These are phyloP conservation scores for Halcyon leucocephala DNA, from an alignment of 2,797 vertebrate genomes.

Conservation along the genomic window DNA sequence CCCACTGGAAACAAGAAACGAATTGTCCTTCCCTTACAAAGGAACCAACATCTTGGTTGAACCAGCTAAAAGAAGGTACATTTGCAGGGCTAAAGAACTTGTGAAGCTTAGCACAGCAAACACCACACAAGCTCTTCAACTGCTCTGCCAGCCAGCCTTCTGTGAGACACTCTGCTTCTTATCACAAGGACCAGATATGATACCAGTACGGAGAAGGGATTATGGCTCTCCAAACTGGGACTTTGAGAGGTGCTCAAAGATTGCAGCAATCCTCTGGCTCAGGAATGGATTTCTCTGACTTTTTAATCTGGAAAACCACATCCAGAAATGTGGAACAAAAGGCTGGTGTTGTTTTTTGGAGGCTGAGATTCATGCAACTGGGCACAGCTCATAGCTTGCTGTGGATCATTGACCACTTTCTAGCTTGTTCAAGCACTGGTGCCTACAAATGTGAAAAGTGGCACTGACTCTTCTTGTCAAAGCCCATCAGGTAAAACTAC, in stretches of 20 bases:
- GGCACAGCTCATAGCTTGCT: neutral
- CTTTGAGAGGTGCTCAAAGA: neutral
- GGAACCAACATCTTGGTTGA: rapidly evolving
- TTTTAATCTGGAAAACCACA: neutral
- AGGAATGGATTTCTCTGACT: neutral
- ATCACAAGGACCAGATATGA: neutral
- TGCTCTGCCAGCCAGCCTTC: neutral
- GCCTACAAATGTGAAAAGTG: neutral
- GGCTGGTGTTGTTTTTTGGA: rapidly evolving
- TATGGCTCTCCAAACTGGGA: rapidly evolving
- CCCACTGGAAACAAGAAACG: neutral
- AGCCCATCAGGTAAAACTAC: neutral
- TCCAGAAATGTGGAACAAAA: neutral
- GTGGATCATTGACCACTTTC: neutral
- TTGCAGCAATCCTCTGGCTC: neutral
- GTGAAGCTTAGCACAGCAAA: neutral
- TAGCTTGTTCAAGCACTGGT: neutral
- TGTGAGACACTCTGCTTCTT: neutral
- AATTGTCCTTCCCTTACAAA: neutral
- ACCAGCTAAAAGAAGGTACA: neutral
- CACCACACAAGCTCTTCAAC: neutral
- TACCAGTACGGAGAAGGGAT: neutral
- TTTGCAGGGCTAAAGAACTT: neutral
- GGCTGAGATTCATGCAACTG: neutral
- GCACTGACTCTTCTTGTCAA: neutral